A percentile compares a stretch with the other conserved stretches of the same genome.
Conservation (phyloP, 2,113 vertebrate species). For the Uria lomvia region DNA sequence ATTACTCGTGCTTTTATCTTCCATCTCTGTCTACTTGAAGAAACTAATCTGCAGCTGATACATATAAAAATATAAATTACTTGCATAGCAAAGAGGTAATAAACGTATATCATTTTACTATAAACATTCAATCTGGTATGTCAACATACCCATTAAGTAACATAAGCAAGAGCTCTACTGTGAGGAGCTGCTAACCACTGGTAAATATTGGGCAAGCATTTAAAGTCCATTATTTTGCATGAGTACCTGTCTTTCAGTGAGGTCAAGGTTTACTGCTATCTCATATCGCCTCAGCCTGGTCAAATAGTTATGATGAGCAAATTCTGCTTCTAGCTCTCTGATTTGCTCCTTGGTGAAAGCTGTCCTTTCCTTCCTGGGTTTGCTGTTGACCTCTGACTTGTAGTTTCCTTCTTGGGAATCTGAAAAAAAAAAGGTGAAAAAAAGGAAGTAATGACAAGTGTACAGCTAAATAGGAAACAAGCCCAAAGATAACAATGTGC, state of each 20-base stretch:
- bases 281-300: slow-evolving; percentile 95
- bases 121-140: background rate
- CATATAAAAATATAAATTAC: background rate
- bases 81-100: background rate
- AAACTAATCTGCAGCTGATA: background rate
- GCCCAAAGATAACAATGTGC: background rate
- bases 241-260: slow-evolving; percentile 97
- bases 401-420: slow-evolving; percentile 97
- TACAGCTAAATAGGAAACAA: background rate
- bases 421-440: slow-evolving; percentile 67
- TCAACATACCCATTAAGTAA: background rate
- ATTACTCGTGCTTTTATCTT: background rate
- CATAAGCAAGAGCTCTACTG: background rate
- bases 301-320: slow-evolving; percentile 98
- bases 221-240: background rate
- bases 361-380: slow-evolving; percentile 97
- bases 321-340: slow-evolving; percentile 96
- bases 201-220: background rate
- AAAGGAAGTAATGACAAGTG: background rate
- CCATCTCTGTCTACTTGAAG: background rate
- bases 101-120: background rate
- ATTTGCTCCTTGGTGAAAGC: slow-evolving; percentile 99
- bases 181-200: background rate
- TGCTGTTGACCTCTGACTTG: slow-evolving; percentile 95
- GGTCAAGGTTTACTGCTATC: slow-evolving; percentile 97